Conservation (phyloP, 2,113 vertebrate genomes). For the Halichoeres trimaculatus region DNA sequence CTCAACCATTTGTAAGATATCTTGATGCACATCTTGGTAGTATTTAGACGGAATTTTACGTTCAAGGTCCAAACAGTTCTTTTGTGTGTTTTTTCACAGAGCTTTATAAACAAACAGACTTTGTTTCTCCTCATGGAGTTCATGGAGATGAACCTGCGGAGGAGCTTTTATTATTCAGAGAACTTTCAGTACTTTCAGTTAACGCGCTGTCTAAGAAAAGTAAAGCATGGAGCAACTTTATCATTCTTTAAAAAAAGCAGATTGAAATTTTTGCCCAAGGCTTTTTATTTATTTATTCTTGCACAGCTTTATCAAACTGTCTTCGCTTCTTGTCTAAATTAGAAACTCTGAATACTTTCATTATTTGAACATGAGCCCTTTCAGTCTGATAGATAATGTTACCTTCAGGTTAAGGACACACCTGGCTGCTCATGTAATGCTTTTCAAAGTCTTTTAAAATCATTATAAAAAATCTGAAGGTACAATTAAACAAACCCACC, state of each 20-base stretch:
- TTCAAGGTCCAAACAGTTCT: too few relatives aligned
- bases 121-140: too few relatives aligned
- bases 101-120: too few relatives aligned
- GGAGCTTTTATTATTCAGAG: neutral
- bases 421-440: neutral
- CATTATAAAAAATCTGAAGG: neutral
- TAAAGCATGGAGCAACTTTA: neutral
- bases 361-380: neutral
- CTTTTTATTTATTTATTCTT: neutral
- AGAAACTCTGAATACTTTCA: neutral
- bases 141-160: neutral
- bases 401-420: neutral
- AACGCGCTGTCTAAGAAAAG: neutral
- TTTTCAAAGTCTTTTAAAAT: neutral
- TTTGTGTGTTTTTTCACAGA: too few relatives aligned
- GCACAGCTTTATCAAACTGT: neutral
- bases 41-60: too few relatives aligned
- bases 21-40: too few relatives aligned
- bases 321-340: neutral
- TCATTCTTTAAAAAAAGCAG: too few relatives aligned
- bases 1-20: too few relatives aligned
- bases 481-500: neutral
- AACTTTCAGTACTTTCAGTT: neutral
- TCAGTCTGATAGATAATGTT: neutral
- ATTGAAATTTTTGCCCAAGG: neutral